Conservation (phyloP, 2,797 vertebrate species). For the Chloroceryle inda region DNA sequence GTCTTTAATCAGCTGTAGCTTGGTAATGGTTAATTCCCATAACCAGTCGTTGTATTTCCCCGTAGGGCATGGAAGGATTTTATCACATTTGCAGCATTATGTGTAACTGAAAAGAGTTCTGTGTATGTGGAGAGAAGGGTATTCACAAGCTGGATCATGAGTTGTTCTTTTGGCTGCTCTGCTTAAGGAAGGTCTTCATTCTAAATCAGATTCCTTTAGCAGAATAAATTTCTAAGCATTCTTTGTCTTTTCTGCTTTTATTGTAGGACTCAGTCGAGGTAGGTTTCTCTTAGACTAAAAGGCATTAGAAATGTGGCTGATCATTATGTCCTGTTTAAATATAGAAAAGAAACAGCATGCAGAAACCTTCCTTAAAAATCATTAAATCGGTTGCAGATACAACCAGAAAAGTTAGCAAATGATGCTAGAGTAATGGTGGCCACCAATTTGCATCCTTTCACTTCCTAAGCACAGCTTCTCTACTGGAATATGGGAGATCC, state of each 20-base stretch:
- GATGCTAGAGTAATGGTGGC: neutral
- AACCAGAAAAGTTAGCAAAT: neutral
- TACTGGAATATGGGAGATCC: neutral
- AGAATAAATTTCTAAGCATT: neutral
- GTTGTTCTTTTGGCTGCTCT: neutral
- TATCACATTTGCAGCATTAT: neutral
- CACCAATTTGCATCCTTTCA: neutral
- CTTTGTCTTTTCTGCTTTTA: neutral
- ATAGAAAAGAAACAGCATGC: neutral
- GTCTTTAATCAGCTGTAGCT: neutral
- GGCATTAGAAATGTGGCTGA: neutral
- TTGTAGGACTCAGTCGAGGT: neutral
- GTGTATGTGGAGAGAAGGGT: neutral
- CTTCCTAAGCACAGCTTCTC: neutral
- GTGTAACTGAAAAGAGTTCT: neutral
- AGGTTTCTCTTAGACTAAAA: neutral
- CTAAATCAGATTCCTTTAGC: neutral
- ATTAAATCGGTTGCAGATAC: neutral
- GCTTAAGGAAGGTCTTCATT: neutral
- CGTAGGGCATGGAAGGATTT: neutral
- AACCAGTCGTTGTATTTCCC: neutral
- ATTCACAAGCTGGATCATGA: conserved; percentile 16
- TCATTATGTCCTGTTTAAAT: neutral
- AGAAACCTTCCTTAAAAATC: neutral
- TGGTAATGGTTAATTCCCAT: neutral